phyloP scores from a whole-genome alignment of 2,888 invertebrate genomes.

The Pinctada fucata region DNA sequence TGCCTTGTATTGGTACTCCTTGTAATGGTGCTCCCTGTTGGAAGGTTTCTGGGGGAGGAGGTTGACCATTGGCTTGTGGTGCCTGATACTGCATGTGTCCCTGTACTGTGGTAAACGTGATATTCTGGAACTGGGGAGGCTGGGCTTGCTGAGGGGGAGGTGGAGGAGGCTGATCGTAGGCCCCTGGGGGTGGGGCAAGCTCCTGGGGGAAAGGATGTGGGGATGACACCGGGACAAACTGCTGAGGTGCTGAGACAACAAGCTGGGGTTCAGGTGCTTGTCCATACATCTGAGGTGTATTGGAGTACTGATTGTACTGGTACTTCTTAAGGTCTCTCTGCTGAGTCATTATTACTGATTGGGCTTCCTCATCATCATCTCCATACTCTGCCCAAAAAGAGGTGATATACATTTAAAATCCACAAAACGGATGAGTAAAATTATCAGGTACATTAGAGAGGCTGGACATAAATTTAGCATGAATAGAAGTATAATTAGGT shows the following conservation, averaged over 20 bases:
- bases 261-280: slow-evolving; percentile 10
- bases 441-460: neutral
- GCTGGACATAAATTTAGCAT: too few relatives aligned
- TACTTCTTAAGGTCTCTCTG: slow-evolving; percentile 54
- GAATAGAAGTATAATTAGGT: too few relatives aligned
- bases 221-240: slow-evolving; percentile 3
- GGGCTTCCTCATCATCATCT: slow-evolving; percentile 52
- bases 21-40: slow-evolving; percentile 9
- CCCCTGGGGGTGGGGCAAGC: slow-evolving; percentile 11
- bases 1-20: slow-evolving; percentile 1
- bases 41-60: slow-evolving; percentile 13
- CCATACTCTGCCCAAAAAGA: slow-evolving; percentile 38
- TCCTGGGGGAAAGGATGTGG: slow-evolving; percentile 12
- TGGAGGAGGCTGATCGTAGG: slow-evolving; percentile 10
- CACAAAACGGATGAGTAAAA: neutral
- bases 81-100: slow-evolving; percentile 20
- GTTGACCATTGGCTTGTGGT: slow-evolving; percentile 13
- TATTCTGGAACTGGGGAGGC: slow-evolving; percentile 36
- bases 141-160: slow-evolving; percentile 37
- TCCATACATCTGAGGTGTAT: slow-evolving; percentile 53
- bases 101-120: slow-evolving; percentile 29
- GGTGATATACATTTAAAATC: slow-evolving; percentile 9
- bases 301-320: slow-evolving; percentile 58
- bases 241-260: neutral
- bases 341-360: slow-evolving; percentile 49